Evolutionary conservation across 2,113 vertebrate genomes (phyloP), one percentile per base, ranked within the genome.

Genomic region (Elachura formosa): DNA sequence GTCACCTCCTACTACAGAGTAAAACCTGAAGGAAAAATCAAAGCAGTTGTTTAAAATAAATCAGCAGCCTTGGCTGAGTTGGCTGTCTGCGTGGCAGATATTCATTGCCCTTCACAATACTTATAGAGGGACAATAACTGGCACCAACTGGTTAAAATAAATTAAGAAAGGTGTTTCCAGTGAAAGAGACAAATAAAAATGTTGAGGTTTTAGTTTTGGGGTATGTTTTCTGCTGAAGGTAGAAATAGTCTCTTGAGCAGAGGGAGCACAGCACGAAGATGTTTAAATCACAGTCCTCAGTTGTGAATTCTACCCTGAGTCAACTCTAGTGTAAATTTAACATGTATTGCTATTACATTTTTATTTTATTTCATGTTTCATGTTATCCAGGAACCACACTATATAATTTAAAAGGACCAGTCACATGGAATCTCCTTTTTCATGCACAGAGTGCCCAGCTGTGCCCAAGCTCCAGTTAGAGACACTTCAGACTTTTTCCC

Each of bases 11-110:
- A 63, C 74, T 80, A 63, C 28, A 77, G 40, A 91, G 58, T 71
- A 91, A 83, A 91, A 67, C 79, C 52, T 90, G 75, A 86, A 59
- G 38, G n/a, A 74, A 87, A 78, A 85, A 88, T 67, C 82, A 94
- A 91, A 94, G 67, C 16, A 48, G 48, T 68, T 83, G 25, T 66
- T 93, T 69, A 83, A 93, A 93, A 96, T 86, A 77, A 90, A 90
- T 91, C 72, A 93, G 18, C 40, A 72, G 26, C 43, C 7, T 6
- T 59, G 63, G 20, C 24, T 4, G 10, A 90, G 31, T 6, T 88
- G 40, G 23, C 55, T 87, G 29, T 46, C 26, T 49, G 41, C 49
- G 62, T 49, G 71, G 46, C 58, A 87, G 40, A 11, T 67, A 90
- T 83, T 87, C 89, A 85, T 71, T 62, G 19, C 22, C 46, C 80